Conservation (phyloP, 2,113 vertebrate genomes). For the Chrysemys picta region DNA sequence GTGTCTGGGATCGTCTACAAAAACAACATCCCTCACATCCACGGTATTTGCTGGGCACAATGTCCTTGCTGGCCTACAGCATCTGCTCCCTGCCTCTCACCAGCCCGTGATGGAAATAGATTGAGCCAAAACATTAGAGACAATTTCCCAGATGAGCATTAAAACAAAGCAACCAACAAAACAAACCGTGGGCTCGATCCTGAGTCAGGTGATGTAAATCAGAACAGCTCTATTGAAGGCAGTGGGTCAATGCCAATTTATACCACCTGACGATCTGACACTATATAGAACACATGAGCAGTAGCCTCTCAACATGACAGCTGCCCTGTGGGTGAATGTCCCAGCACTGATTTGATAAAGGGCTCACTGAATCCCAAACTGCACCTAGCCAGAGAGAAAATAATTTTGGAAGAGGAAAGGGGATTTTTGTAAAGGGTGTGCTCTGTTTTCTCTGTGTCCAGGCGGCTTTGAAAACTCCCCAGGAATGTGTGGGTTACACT, state of each 20-base stretch:
- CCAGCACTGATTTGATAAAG: background rate
- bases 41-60: background rate
- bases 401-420: background rate
- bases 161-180: background rate
- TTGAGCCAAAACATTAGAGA: background rate
- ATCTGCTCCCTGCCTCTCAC: background rate
- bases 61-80: background rate
- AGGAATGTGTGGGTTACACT: background rate
- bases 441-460: rapidly evolving
- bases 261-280: background rate
- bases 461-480: background rate
- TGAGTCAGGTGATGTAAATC: background rate
- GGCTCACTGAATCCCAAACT: background rate
- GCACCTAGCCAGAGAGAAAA: background rate
- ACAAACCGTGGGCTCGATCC: background rate
- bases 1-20: background rate
- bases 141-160: background rate
- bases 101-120: background rate
- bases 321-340: background rate
- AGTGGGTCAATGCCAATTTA: rapidly evolving
- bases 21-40: background rate
- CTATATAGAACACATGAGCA: background rate
- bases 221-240: rapidly evolving
- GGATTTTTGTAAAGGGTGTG: background rate
- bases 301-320: background rate